Evolutionary conservation across 1,140 invertebrate species (phyloP), one percentile per base, ranked within the genome.

Genomic region (Drosophila bifasciata): DNA sequence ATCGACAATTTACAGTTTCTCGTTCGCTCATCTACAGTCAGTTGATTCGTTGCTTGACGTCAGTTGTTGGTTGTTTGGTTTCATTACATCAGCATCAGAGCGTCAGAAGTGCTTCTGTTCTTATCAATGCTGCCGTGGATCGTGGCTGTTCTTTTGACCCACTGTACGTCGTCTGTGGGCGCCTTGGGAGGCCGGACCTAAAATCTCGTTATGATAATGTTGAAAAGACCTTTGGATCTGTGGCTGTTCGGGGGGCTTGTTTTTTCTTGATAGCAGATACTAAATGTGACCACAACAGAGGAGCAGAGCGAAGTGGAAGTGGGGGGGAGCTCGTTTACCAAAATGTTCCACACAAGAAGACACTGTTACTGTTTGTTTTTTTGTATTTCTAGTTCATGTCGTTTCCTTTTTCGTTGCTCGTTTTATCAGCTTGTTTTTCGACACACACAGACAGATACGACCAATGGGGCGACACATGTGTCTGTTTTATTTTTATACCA

Each of bases 391-490:
- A 25, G n/a, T 36, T 21, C 17, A 40, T 40, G n/a, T 52, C 32
- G 43, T 46, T 36, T 40, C 8, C 23, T 41, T 44, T 66, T 49
- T 61, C 51, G 58, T 63, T 50, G 19, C n/a, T 49, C 43, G 21
- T 67, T 85, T 80, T 77, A 88, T 85, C 83, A 85, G 74, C 81
- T 78, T 88, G 68, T 88, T 78, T 81, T 74, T 72, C 32, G 52
- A 43, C 32, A 45, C 32, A 39, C 43, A 43, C 32, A 45, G 21
- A 39, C 43, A 36, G 44, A 36, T 36, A 45, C 43, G 9, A 1
- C 16, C 19, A 36, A 9, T 51, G 9, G 13, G 49, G 17, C 36
- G 11, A 17, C 45, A 75, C 73, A 78, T 77, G 63, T 88, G 77
- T 77, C 73, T 62, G 73, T 85, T 85, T 73, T 81, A 78, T 88